These are phyloP conservation scores for Synanthedon tipuliformis DNA, from an alignment of 2,888 invertebrate genomes.

Conservation along the genomic window DNA sequence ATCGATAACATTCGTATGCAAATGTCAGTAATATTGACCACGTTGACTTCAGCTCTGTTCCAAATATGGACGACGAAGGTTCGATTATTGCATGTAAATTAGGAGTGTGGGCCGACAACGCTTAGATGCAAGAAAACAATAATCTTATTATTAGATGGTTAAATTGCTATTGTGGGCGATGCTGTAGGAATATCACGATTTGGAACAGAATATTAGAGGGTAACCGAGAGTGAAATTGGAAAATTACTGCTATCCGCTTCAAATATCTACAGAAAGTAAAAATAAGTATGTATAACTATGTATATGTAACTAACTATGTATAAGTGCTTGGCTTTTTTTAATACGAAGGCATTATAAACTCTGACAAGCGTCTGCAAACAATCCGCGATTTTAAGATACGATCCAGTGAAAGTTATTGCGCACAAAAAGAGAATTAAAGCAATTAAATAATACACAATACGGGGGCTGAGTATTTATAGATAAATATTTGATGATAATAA, in stretches of 20 bases:
- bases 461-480: slow-evolving; percentile 5
- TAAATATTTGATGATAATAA: slow-evolving; percentile 5
- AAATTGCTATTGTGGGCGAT: not conserved
- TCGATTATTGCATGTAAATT: slow-evolving; percentile 39
- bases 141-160: not conserved
- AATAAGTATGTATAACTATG: too few species aligned
- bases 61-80: slow-evolving; percentile 35
- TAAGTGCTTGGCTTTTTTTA: too few species aligned
- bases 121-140: not conserved
- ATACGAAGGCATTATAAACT: too few species aligned
- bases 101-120: slow-evolving; percentile 30
- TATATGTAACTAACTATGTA: too few species aligned
- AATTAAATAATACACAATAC: slow-evolving; percentile 7
- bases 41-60: slow-evolving; percentile 12
- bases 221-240: not conserved
- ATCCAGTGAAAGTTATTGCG: slow-evolving; percentile 19
- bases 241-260: not conserved
- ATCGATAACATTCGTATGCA: slow-evolving; percentile 17
- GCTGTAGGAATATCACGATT: not conserved
- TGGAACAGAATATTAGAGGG: not conserved
- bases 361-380: slow-evolving; percentile 11
- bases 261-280: not conserved
- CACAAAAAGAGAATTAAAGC: not conserved
- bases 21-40: slow-evolving; percentile 24
- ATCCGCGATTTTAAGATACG: slow-evolving; percentile 16